phyloP scores from a whole-genome alignment of 2,797 vertebrate genomes.

The Garrulus glandarius region DNA sequence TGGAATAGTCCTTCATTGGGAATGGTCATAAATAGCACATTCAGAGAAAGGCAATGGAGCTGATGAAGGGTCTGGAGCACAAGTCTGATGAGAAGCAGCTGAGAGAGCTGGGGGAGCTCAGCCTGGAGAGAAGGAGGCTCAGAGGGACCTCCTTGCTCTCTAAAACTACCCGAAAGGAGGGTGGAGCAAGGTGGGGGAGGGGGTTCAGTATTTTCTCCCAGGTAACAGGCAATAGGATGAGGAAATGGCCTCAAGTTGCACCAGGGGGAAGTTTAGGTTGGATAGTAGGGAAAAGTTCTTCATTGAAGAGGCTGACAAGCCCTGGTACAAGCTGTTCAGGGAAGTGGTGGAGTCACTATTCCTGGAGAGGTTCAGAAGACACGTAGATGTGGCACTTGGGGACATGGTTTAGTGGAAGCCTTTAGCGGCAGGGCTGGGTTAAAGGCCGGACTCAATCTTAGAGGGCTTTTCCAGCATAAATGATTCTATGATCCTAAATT shows the following conservation, averaged over 20 bases:
- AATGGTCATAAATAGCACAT: not conserved
- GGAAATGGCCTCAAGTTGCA: not conserved
- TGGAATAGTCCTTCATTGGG: not conserved
- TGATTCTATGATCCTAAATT: not conserved
- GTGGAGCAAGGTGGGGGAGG: not conserved
- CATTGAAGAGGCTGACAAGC: not conserved
- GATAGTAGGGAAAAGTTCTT: not conserved
- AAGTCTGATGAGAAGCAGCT: not conserved
- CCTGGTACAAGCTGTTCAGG: not conserved
- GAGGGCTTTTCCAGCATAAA: not conserved
- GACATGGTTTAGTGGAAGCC: not conserved
- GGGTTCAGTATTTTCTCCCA: not conserved
- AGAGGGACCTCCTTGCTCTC: not conserved
- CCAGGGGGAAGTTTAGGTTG: not conserved
- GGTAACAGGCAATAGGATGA: accelerated
- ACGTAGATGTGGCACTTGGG: not conserved
- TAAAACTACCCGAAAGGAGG: not conserved
- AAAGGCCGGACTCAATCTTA: not conserved
- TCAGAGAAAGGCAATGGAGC: not conserved
- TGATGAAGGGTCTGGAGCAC: not conserved
- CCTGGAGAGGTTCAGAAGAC: not conserved
- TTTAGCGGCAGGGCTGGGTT: not conserved
- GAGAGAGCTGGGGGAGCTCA: not conserved
- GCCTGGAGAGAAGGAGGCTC: not conserved
- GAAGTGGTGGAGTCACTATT: not conserved